These are phyloP conservation scores for Mesitornis unicolor DNA, from an alignment of 2,113 vertebrate genomes.

Conservation along the genomic window DNA sequence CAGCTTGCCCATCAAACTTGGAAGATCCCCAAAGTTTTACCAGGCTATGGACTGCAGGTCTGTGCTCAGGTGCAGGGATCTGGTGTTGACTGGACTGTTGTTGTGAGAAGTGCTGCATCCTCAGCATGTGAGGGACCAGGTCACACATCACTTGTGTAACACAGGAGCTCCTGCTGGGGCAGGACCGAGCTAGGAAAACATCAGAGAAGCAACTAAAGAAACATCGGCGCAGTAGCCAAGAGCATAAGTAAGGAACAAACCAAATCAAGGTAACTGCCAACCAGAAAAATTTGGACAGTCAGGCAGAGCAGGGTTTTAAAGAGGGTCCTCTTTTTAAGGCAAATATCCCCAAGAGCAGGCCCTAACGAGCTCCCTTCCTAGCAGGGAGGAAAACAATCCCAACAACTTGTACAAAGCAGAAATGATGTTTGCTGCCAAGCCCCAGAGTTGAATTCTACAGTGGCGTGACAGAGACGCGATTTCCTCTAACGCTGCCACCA, in stretches of 20 bases:
- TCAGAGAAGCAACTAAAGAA: neutral
- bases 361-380: neutral
- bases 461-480: fast-evolving
- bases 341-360: neutral
- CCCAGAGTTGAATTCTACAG: neutral
- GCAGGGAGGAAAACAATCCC: neutral
- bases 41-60: neutral
- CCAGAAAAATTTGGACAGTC: neutral
- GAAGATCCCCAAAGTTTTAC: neutral
- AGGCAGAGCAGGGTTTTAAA: neutral
- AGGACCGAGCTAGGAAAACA: neutral
- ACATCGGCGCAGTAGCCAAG: neutral
- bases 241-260: neutral
- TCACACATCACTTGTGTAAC: fast-evolving
- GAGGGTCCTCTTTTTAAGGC: neutral
- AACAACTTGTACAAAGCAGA: neutral
- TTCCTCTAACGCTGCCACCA: neutral
- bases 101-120: neutral
- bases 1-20: neutral
- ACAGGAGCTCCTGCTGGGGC: neutral
- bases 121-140: neutral
- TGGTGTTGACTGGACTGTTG: neutral
- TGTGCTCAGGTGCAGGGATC: neutral
- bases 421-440: neutral
- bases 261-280: neutral